These are phyloP conservation scores for Myiozetetes cayanensis DNA, from an alignment of 2,113 vertebrate species.

Conservation along the genomic window DNA sequence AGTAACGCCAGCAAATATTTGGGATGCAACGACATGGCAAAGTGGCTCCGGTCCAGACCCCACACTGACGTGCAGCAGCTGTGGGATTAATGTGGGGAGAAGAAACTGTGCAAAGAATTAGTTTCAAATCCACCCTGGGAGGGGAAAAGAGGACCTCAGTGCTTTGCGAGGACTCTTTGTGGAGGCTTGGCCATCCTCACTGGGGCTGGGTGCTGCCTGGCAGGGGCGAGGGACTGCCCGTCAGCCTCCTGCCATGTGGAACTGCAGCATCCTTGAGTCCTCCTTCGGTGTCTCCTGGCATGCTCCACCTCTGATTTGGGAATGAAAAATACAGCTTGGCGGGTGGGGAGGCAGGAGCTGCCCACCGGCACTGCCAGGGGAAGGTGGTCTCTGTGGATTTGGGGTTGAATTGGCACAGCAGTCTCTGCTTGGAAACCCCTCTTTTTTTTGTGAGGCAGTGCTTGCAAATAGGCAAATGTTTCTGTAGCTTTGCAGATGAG, in stretches of 20 bases:
- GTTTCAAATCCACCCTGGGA: not conserved
- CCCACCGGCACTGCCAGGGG: accelerated
- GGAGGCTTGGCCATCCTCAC: accelerated
- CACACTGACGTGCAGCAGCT: not conserved
- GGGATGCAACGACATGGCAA: not conserved
- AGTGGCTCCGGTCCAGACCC: not conserved
- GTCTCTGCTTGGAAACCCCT: not conserved
- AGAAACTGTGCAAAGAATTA: accelerated
- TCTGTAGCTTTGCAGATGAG: not conserved
- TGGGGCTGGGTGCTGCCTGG: not conserved
- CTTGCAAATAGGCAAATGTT: not conserved
- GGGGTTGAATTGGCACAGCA: not conserved
- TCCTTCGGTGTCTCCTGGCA: not conserved
- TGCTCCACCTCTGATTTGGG: not conserved
- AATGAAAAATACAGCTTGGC: not conserved
- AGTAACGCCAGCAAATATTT: not conserved
- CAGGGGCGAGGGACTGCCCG: accelerated
- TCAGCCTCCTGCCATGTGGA: not conserved
- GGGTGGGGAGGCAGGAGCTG: accelerated
- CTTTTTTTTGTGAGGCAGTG: not conserved
- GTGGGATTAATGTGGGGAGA: not conserved
- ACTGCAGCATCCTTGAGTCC: not conserved
- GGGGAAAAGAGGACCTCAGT: accelerated
- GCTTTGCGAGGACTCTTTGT: not conserved
- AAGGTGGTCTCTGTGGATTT: not conserved